Evolutionary conservation across 2,888 invertebrate species (phyloP).

Genomic region (Sinelater perroti): DNA sequence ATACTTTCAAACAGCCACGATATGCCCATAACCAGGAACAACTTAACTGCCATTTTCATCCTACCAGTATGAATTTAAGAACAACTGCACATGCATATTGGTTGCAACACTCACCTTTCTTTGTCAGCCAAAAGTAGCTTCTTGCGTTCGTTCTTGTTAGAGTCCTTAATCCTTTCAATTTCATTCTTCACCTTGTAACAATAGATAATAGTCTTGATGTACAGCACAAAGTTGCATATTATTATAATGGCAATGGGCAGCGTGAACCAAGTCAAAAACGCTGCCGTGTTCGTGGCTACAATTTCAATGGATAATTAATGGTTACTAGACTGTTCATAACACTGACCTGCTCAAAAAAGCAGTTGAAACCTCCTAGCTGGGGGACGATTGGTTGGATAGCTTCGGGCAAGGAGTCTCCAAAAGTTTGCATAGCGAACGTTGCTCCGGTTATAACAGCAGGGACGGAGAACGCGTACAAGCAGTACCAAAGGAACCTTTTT

Average conservation of each 20-base stretch:
- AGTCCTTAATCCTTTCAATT: conserved; percentile 73
- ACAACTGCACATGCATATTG: not conserved
- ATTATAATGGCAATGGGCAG: conserved; percentile 71
- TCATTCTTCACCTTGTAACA: conserved; percentile 79
- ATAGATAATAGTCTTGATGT: conserved; percentile 73
- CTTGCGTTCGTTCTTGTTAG: conserved; percentile 67
- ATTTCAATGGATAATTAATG: too few species aligned
- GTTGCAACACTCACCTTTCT: conserved; percentile 66
- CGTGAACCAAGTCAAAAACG: conserved; percentile 46
- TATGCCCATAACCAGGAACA: conserved; percentile 83
- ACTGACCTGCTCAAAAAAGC: conserved; percentile 75
- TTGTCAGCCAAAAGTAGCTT: conserved; percentile 72
- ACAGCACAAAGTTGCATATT: conserved; percentile 72
- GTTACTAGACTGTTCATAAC: too few species aligned
- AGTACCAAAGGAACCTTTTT: conserved; percentile 72
- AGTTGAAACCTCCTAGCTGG: conserved; percentile 68
- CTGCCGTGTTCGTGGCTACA: conserved; percentile 20
- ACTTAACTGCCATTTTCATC: conserved; percentile 74
- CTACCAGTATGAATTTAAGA: conserved; percentile 54
- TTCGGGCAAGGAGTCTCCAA: conserved; percentile 12
- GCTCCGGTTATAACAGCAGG: conserved; percentile 66
- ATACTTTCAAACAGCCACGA: conserved; percentile 76
- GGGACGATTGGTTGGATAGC: conserved; percentile 61
- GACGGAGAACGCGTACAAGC: conserved; percentile 76
- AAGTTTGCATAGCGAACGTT: conserved; percentile 66